Conservation (phyloP, 1,140 invertebrate species). For the Bombus picipes region DNA sequence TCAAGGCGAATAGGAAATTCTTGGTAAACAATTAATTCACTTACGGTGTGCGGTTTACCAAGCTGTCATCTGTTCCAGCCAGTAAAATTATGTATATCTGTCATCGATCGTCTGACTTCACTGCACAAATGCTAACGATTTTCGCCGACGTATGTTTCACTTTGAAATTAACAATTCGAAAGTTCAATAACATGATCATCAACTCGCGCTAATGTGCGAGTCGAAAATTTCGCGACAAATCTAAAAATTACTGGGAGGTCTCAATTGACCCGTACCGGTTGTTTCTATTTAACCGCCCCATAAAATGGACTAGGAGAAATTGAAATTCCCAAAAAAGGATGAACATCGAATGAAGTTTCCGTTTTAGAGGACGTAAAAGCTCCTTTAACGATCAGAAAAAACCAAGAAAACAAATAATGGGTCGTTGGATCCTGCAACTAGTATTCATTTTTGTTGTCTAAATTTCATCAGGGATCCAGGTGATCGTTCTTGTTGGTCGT, state of each 20-base stretch:
- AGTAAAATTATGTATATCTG: slow-evolving; percentile 12
- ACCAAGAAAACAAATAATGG: background rate
- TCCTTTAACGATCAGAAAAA: background rate
- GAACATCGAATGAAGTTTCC: background rate
- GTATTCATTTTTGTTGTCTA: background rate
- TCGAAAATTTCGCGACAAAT: background rate
- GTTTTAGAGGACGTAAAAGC: background rate
- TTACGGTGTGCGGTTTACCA: slow-evolving; percentile 2
- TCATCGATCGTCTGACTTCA: slow-evolving; percentile 28
- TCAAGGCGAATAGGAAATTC: background rate
- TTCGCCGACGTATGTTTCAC: background rate
- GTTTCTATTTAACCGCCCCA: background rate
- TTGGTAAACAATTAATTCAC: slow-evolving; percentile 20
- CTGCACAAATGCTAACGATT: slow-evolving; percentile 6
- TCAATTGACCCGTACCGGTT: too few relatives aligned
- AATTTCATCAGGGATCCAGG: slow-evolving; percentile 10
- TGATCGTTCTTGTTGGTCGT: background rate
- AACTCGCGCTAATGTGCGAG: too few relatives aligned
- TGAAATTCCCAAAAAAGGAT: background rate
- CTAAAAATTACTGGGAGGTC: background rate
- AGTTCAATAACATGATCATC: background rate
- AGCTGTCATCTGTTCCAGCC: slow-evolving; percentile 15
- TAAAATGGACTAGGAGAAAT: background rate
- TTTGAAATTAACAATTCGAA: background rate
- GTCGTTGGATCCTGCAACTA: too few relatives aligned